Evolutionary conservation across 2,113 vertebrate species (phyloP), one percentile per base, ranked within the genome.

Genomic region (Aptenodytes forsteri): DNA sequence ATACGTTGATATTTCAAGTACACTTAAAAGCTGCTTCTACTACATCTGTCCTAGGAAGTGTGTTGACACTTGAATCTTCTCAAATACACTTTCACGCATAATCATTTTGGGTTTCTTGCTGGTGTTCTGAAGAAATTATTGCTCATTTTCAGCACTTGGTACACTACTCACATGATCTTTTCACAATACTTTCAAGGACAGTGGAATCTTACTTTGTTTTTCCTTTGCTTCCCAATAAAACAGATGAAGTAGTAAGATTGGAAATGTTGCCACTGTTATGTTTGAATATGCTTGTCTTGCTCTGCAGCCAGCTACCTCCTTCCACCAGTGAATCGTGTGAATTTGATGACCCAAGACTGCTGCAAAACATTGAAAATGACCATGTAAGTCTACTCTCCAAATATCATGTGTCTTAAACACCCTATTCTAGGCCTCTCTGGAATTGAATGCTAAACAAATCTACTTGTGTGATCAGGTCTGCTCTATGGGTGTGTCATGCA

Each of bases 271-370:
- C 16, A 32, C 44, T 92, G 20, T n/a, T 83, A 20, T 4, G 19
- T 76, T 93, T 95, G 30, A 79, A 54, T 61, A 34, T 73, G 21
- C 36, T 80, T 80, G 18, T 97, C 71, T 98, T 83, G 85, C 40
- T 95, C 52, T 89, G 30, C 95, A 99, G 99, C 92, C 99, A 99
- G 89, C 98, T 99, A 78, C 98, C 99, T 67, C 98, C 99, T 64
- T 95, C 98, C 62, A 98, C 89, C 89, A 99, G 98, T 94, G 98
- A 99, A 92, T 99, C 99, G 0, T 99, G 99, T 38, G 99, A 99
- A 98, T 99, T 99, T 93, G 99, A 99, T 59, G 99, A 99, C 89
- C 99, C 99, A 21, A 96, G 99, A 66, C 98, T 99, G 69, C 98
- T 99, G 95, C 99, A 99, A 97, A 99, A 99, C 96, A 99, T 99